Conservation (phyloP, 1,140 invertebrate genomes). For the Littorina saxatilis region DNA sequence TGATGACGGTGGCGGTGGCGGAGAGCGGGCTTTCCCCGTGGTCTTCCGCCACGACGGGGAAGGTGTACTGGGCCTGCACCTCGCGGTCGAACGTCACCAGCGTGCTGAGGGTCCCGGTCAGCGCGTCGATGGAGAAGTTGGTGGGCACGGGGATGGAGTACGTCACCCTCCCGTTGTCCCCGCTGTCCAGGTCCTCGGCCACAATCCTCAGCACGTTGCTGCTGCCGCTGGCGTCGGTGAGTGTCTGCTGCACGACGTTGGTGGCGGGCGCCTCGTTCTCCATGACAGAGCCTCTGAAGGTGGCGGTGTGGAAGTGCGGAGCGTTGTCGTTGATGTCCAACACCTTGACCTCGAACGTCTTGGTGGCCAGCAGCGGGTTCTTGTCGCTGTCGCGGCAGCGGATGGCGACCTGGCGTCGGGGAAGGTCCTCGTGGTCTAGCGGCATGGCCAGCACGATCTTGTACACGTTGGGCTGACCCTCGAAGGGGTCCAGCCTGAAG, state of each 20-base stretch:
- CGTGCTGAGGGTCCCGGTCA: constrained; percentile 32
- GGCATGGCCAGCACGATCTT: constrained; percentile 54
- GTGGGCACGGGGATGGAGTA: constrained; percentile 60
- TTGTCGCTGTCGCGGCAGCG: constrained; percentile 61
- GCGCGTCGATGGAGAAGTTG: constrained; percentile 40
- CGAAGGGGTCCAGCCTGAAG: constrained; percentile 51
- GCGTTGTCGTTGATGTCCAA: constrained; percentile 68
- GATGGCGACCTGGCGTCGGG: constrained; percentile 49
- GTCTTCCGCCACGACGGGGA: constrained; percentile 83
- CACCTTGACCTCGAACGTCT: constrained; percentile 66
- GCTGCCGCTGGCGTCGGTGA: not conserved
- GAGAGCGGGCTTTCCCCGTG: constrained; percentile 77
- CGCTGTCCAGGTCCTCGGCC: constrained; percentile 82
- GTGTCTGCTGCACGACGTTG: constrained; percentile 86
- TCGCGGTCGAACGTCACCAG: constrained; percentile 38
- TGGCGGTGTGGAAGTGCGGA: constrained; percentile 48
- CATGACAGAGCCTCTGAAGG: constrained; percentile 39
- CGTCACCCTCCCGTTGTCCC: constrained; percentile 82
- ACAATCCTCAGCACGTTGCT: constrained; percentile 76
- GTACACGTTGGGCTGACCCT: constrained; percentile 52
- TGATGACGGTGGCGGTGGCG: constrained; percentile 55
- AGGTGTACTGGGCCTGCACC: constrained; percentile 20
- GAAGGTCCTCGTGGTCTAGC: constrained; percentile 53
- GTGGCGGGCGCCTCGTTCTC: constrained; percentile 73
- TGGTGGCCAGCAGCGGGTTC: constrained; percentile 51